Evolutionary conservation across 2,888 invertebrate species (phyloP), one percentile per base, ranked within the genome.

Genomic region (Lepidochitona cinerea): DNA sequence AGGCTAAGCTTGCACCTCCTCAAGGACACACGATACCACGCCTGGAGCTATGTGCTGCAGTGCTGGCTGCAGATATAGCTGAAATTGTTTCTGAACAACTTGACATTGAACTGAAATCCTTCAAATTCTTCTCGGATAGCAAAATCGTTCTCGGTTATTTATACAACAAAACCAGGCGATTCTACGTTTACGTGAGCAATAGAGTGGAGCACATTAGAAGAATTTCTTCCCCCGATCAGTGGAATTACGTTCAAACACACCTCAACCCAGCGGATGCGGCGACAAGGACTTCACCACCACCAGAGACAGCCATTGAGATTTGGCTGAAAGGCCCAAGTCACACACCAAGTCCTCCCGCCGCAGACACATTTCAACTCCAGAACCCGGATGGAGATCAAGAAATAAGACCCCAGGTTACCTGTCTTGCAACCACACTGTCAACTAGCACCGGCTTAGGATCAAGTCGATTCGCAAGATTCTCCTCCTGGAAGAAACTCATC

Each of bases 41-140:
- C 18, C 53, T 74, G 1, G 74, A 74, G 59, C 49, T 74, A 12
- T 54, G 54, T 37, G 74, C 74, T 29, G 74, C 74, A 1, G 70
- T 72, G 18, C 37, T 72, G 12, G 72, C 71, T 26, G 68, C 35
- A 14, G 66, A 72, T 37, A 32, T 68, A 3, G 35, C 33, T 1
- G 41, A 68, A n/a, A 59, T 12, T n/a, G 36, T 59, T n/a, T 26
- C 29, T 29, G 66, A 37, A 7, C 26, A 49, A 29, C 52, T 72
- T 9, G n/a, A 67, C n/a, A n/a, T 41, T 26, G n/a, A 35, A 12
- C n/a, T 66, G 33, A 18, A 1, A 33, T 12, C n/a, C n/a, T 35
- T 37, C 29, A 37, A 12, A 18, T 72, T 37, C 33, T 72, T 29
- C 52, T 37, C 49, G 9, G 72, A 72, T 23, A 68, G 68, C 41